phyloP scores from a whole-genome alignment of 1,140 invertebrate genomes.

The Agrilus planipennis region DNA sequence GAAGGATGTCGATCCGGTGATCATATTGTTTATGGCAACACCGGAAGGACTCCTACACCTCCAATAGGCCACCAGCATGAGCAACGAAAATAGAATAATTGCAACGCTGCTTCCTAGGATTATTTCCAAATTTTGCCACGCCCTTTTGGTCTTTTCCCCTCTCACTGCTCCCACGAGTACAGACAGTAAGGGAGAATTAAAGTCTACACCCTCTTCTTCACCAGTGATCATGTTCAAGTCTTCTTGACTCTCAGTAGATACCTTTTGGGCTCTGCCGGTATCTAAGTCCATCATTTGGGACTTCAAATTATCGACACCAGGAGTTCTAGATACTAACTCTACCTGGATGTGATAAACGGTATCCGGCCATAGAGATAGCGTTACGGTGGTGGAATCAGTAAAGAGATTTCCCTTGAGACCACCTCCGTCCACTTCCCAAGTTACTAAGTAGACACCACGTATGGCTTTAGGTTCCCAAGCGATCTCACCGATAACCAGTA shows the following conservation, averaged over 20 bases:
- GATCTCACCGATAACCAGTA: constrained; percentile 61
- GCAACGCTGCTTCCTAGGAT: constrained; percentile 41
- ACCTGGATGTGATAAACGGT: constrained; percentile 71
- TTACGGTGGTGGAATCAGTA: constrained; percentile 64
- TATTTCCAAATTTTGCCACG: constrained; percentile 40
- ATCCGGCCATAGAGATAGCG: constrained; percentile 66
- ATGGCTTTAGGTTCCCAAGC: constrained; percentile 55
- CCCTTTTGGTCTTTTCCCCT: constrained; percentile 39
- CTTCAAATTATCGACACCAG: constrained; percentile 44
- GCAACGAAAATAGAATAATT: constrained; percentile 41
- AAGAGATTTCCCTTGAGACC: constrained; percentile 74
- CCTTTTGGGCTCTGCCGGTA: constrained; percentile 44
- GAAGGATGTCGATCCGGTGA: constrained; percentile 41
- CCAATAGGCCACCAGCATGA: constrained; percentile 39
- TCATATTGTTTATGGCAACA: constrained; percentile 44
- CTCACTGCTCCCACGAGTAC: constrained; percentile 44
- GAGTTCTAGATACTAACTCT: constrained; percentile 43
- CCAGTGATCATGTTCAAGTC: constrained; percentile 37
- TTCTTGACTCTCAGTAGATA: constrained; percentile 46
- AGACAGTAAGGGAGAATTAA: constrained; percentile 42
- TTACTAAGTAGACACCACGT: constrained; percentile 59
- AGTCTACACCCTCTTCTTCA: constrained; percentile 29
- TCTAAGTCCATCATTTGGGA: constrained; percentile 50
- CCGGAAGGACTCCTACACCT: constrained; percentile 40
- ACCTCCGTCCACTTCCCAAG: constrained; percentile 71